phyloP scores from a whole-genome alignment of 1,140 invertebrate genomes.

The Ceratitis capitata region DNA sequence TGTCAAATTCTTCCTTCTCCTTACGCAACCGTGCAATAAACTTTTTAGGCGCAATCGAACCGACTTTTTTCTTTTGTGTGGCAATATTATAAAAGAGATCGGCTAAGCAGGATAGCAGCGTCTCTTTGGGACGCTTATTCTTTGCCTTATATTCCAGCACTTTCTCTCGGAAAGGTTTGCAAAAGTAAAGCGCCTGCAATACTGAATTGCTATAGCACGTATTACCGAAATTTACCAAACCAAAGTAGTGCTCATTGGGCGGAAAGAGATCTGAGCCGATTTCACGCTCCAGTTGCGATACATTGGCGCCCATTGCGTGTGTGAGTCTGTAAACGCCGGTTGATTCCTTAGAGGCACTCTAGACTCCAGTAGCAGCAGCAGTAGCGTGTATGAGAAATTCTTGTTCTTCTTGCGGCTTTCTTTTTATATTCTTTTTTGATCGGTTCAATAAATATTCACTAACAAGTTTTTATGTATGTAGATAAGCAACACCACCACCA shows the following conservation, averaged over 20 bases:
- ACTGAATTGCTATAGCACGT: conserved; percentile 99
- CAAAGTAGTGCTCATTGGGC: conserved; percentile 98
- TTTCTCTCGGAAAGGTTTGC: conserved; percentile 97
- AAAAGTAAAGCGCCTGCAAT: conserved; percentile 98
- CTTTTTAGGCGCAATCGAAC: conserved; percentile 99
- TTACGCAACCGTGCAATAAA: conserved; percentile 98
- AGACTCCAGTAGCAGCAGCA: background rate
- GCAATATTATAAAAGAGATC: conserved; percentile 99
- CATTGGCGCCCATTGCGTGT: conserved; percentile 87
- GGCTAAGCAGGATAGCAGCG: conserved; percentile 94
- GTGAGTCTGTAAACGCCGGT: too few species aligned
- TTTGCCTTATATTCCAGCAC: conserved; percentile 98
- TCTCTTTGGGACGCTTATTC: conserved; percentile 98
- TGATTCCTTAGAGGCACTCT: background rate
- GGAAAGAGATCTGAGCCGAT: conserved; percentile 97
- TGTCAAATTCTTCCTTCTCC: conserved; percentile 99
- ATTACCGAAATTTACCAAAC: conserved; percentile 99
- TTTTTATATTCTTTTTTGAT: conserved; percentile 7
- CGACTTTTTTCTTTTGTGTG: conserved; percentile 99
- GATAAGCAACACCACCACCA: conserved; percentile 26
- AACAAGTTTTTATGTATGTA: too few species aligned
- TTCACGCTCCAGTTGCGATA: conserved; percentile 97
- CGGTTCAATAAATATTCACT: conserved; percentile 6
- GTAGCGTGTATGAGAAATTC: background rate
- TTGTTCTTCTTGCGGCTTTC: background rate